These are phyloP conservation scores for Fragum whitleyi DNA, from an alignment of 2,888 invertebrate species.

Conservation along the genomic window DNA sequence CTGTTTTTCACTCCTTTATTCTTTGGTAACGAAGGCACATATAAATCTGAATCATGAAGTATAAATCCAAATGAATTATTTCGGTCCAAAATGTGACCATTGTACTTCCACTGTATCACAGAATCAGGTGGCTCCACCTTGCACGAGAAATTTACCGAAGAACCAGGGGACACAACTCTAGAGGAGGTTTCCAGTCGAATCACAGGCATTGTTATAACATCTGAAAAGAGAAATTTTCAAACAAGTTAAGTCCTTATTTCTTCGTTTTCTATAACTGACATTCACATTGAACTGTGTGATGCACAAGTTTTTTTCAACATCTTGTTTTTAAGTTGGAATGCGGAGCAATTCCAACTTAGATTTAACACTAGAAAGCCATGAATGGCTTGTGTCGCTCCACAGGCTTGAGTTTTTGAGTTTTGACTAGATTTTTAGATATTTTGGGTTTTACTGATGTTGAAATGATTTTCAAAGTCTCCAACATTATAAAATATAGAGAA, in stretches of 20 bases:
- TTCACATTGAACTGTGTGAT: background rate
- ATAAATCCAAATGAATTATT: slow-evolving; percentile 65
- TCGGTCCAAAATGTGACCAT: slow-evolving; percentile 61
- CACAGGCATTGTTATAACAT: slow-evolving; percentile 59
- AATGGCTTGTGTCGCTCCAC: too few relatives aligned
- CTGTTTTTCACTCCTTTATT: slow-evolving; percentile 58
- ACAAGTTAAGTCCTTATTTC: background rate
- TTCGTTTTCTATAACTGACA: background rate
- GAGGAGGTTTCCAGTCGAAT: slow-evolving; percentile 69
- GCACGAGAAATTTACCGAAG: slow-evolving; percentile 66
- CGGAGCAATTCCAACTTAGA: too few relatives aligned
- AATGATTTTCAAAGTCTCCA: too few relatives aligned
- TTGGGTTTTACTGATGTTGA: too few relatives aligned
- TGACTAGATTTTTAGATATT: too few relatives aligned
- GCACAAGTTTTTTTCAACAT: background rate
- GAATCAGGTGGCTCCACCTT: slow-evolving; percentile 62
- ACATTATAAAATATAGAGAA: too few relatives aligned
- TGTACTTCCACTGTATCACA: slow-evolving; percentile 69
- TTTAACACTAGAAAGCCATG: too few relatives aligned
- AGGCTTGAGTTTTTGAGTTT: too few relatives aligned
- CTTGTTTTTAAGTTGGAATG: too few relatives aligned
- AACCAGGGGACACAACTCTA: slow-evolving; percentile 63
- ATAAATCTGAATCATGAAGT: slow-evolving; percentile 62
- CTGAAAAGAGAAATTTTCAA: slow-evolving; percentile 65
- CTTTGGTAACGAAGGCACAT: slow-evolving; percentile 53